Evolutionary conservation across 2,113 vertebrate genomes (phyloP).

Genomic region (Eulacestoma nigropectus): DNA sequence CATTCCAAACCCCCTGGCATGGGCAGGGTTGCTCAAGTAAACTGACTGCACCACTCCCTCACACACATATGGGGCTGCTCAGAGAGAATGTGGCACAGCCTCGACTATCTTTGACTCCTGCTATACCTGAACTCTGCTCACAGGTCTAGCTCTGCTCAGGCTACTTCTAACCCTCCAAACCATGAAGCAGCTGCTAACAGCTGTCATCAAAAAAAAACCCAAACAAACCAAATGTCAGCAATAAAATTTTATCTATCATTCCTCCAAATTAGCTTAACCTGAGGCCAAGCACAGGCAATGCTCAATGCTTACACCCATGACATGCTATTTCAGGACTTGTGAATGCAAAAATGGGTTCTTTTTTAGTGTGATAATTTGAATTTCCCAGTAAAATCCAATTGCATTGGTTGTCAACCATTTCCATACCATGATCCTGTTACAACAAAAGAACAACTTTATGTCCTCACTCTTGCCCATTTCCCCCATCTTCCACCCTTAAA

Average conservation of each 20-base stretch:
- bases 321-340: slow-evolving; percentile 20
- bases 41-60: background rate
- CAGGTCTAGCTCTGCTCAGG: background rate
- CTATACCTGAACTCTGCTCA: background rate
- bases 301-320: background rate
- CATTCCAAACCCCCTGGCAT: background rate
- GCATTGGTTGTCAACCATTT: background rate
- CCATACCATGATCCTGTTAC: background rate
- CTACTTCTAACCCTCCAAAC: background rate
- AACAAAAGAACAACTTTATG: background rate
- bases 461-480: background rate
- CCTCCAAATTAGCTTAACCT: slow-evolving; percentile 53
- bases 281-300: slow-evolving; percentile 32
- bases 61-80: background rate
- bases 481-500: background rate
- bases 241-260: slow-evolving; percentile 45
- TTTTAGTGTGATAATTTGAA: background rate
- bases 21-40: background rate
- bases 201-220: background rate
- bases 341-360: background rate
- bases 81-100: background rate
- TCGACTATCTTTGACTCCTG: background rate
- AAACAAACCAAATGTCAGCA: background rate
- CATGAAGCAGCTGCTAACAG: slow-evolving; percentile 41
- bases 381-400: slow-evolving; percentile 41